Evolutionary conservation across 2,888 invertebrate species (phyloP).

Genomic region (Nebria salina): DNA sequence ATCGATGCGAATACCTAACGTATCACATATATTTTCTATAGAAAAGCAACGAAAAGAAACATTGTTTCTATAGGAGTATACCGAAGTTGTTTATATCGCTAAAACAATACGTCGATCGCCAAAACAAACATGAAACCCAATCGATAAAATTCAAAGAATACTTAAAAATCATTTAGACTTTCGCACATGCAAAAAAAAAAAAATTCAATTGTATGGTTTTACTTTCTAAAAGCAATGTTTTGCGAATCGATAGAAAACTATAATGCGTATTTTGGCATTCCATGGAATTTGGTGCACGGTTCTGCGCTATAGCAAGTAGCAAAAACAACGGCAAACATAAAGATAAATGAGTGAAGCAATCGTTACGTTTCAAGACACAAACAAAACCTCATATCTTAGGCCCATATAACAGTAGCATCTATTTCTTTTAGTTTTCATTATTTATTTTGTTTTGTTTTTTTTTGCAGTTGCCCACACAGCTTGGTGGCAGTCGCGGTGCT

Average conservation of each 20-base stretch:
- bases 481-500: background rate
- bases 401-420: conserved; percentile 3
- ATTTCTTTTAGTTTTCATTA: conserved; percentile 2
- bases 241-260: background rate
- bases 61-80: conserved; percentile 7
- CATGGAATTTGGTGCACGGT: background rate
- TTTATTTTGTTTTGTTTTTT: background rate
- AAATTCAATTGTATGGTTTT: background rate
- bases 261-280: background rate
- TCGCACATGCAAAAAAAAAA: background rate
- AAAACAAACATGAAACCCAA: conserved; percentile 32
- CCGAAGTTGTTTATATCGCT: conserved; percentile 19
- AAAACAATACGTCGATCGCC: conserved; percentile 40
- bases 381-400: conserved; percentile 37
- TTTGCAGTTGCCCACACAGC: background rate
- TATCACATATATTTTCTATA: conserved; percentile 11
- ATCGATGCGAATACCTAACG: conserved; percentile 28
- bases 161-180: too few relatives aligned
- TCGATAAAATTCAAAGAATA: too few relatives aligned
- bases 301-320: background rate
- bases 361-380: conserved; percentile 34
- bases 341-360: conserved; percentile 35
- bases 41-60: background rate
- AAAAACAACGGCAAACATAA: conserved; percentile 19
- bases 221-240: background rate